Evolutionary conservation across 2,113 vertebrate genomes (phyloP).

Genomic region (Galbula dea): DNA sequence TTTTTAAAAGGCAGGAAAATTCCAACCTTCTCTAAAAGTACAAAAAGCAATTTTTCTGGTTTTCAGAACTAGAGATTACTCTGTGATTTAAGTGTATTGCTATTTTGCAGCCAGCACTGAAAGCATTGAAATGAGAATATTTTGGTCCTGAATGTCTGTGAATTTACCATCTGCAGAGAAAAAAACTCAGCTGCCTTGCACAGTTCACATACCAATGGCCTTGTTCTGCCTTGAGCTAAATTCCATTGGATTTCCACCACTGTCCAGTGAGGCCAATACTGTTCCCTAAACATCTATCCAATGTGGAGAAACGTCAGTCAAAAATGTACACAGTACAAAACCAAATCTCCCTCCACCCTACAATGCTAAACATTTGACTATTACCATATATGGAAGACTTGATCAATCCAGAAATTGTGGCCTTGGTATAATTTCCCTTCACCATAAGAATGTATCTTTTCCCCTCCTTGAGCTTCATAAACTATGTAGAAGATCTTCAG

Average conservation of each 20-base stretch:
- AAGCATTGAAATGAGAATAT: constrained; percentile 12
- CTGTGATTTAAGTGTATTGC: neutral
- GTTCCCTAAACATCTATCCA: neutral
- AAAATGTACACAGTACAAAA: neutral
- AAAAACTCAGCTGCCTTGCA: neutral
- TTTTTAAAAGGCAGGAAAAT: neutral
- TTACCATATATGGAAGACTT: neutral
- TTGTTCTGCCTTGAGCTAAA: constrained; percentile 17
- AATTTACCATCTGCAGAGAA: constrained; percentile 24
- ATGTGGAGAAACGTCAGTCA: neutral
- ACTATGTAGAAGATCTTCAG: neutral
- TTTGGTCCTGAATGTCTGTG: neutral
- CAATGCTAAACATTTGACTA: neutral
- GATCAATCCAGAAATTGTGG: neutral
- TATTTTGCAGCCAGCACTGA: neutral
- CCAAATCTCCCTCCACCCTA: neutral
- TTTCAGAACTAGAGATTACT: neutral
- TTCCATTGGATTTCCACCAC: constrained; percentile 15
- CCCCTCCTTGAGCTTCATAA: neutral
- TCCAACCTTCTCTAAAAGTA: neutral
- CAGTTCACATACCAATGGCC: neutral
- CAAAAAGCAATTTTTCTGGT: neutral
- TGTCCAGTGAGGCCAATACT: neutral
- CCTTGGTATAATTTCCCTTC: neutral
- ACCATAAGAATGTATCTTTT: neutral